Base-by-base conservation (phyloP, 2,888 invertebrate genomes). In the Cosmia pyralina region DNA sequence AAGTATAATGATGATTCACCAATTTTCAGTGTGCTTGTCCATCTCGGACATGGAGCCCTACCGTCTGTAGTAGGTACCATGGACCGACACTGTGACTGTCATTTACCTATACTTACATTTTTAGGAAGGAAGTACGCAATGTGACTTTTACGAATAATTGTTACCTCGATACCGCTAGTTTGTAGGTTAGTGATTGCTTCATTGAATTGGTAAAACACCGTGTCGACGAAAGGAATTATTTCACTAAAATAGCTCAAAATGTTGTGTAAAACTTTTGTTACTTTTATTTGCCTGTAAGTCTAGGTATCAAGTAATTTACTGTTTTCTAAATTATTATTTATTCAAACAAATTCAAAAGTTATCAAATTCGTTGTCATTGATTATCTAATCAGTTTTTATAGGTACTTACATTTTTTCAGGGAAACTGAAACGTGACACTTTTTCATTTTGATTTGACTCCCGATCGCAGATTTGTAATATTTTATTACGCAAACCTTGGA, bases 101-200 rank as follows among this genome's bases (percentile, higher is more conserved):
- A 17, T 57, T 44, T 52, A 72, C 13, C 38, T 53, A 38, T 55
- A 79, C 59, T 73, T 79, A 72, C 8, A 10, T 44, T 48, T 48
- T 60, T 59, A 60, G 79, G 79, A 79, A 74, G 77, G 74, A 77
- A 77, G 74, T 66, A 73, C 75, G 72, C 81, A 55, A 63, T 81
- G 62, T 82, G 58, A 59, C 63, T 65, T 59, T 81, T 22, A 22
- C 79, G 50, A 74, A 77, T 72, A 79, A 79, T 77, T 63, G 76
- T 73, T 73, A 74, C 73, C 60, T 79, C 63, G 50, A 34, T 55
- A 76, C 69, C 22, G 38, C 58, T 60, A 64, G 34, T 53, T 75
- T 50, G 63, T 48, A 64, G 63, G 63, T 59, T 72, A 44, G 34
- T 15, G 65, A 53, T 77, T 77, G 79, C 73, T 77, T 60, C 77